Conservation (phyloP, 2,888 invertebrate species). For the Dromius quadrimaculatus region DNA sequence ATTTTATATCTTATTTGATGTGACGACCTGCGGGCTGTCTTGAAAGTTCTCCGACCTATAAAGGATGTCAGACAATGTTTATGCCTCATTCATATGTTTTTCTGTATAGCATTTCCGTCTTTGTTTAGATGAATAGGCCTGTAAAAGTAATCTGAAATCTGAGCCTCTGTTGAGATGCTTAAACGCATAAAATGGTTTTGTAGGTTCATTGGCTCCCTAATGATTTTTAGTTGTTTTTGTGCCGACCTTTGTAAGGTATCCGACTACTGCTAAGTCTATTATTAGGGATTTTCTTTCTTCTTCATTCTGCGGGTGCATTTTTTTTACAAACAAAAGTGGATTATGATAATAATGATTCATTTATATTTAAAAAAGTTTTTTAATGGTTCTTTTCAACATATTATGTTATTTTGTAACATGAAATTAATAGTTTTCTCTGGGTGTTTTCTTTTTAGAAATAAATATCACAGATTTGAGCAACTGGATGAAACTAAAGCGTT, state of each 20-base stretch:
- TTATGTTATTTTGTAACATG: too few species aligned
- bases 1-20: constrained; percentile 3
- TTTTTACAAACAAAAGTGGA: too few species aligned
- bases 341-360: too few species aligned
- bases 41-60: not conserved
- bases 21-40: not conserved
- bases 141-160: constrained; percentile 35
- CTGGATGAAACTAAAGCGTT: too few species aligned
- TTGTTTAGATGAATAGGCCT: constrained; percentile 22
- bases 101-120: constrained; percentile 32
- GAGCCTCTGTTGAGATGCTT: constrained; percentile 21
- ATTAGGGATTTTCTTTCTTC: not conserved
- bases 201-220: constrained; percentile 33
- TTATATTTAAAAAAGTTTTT: too few species aligned
- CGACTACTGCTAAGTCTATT: constrained; percentile 21
- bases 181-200: constrained; percentile 38
- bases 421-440: too few species aligned
- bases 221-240: constrained; percentile 4
- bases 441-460: too few species aligned
- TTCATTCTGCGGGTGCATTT: not conserved
- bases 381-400: too few species aligned
- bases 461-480: too few species aligned
- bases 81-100: constrained; percentile 17
- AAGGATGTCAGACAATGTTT: constrained; percentile 19
- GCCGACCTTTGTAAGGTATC: constrained; percentile 11